phyloP scores from a whole-genome alignment of 2,797 vertebrate species.

The Lates japonicus region DNA sequence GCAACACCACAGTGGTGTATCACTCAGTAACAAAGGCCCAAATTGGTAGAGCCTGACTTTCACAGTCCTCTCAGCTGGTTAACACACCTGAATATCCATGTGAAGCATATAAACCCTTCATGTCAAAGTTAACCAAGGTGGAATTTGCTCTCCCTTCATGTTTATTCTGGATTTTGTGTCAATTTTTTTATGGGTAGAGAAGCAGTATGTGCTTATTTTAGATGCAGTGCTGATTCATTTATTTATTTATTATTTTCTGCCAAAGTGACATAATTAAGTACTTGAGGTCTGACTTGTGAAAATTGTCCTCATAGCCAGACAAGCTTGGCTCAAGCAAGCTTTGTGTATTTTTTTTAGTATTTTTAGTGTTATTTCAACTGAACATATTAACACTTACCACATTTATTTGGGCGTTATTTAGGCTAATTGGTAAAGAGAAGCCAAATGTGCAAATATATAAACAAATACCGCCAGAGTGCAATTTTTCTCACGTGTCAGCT shows the following conservation, averaged over 20 bases:
- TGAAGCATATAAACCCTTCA: slow-evolving; percentile 6
- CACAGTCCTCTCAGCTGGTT: slow-evolving; percentile 27
- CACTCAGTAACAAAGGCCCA: slow-evolving; percentile 35
- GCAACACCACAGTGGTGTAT: slow-evolving; percentile 41
- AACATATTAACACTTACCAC: slow-evolving; percentile 28
- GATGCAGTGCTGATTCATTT: slow-evolving; percentile 25
- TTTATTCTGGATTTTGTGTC: slow-evolving; percentile 32
- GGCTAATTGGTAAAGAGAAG: slow-evolving; percentile 44
- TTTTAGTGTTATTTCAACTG: slow-evolving; percentile 10
- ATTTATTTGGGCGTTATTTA: slow-evolving; percentile 26
- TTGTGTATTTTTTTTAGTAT: background rate
- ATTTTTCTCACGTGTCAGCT: slow-evolving; percentile 19
- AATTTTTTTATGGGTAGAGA: slow-evolving; percentile 6
- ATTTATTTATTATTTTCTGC: slow-evolving; percentile 25
- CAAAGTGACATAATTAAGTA: slow-evolving; percentile 53
- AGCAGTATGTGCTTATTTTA: slow-evolving; percentile 49
- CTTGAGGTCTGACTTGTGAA: slow-evolving; percentile 34
- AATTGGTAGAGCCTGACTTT: slow-evolving; percentile 36
- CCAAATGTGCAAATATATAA: slow-evolving; percentile 36
- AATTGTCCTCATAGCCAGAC: background rate
- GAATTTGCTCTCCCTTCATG: slow-evolving; percentile 8
- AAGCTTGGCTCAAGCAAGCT: slow-evolving; percentile 9
- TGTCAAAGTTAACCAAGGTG: slow-evolving; percentile 18
- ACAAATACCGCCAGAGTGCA: slow-evolving; percentile 41
- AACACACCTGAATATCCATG: slow-evolving; percentile 9